Evolutionary conservation across 2,797 vertebrate species (phyloP), one percentile per base, ranked within the genome.

Genomic region (Astyanax mexicanus): DNA sequence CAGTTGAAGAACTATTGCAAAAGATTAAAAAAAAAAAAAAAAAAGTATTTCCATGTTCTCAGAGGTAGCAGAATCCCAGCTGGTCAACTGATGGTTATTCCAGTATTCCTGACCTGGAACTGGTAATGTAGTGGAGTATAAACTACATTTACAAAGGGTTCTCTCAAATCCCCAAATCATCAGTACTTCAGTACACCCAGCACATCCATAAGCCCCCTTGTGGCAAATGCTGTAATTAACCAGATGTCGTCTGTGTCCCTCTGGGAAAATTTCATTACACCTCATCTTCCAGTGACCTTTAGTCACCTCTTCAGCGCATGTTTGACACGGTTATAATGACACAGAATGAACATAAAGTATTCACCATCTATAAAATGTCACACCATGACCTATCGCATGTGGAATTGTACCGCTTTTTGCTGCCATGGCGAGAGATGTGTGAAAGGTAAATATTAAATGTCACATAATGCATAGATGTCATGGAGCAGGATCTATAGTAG

Each of bases 31-130:
- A n/a, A n/a, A n/a, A n/a, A n/a, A n/a, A n/a, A 60, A 29, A 29
- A 0, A n/a, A 25, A 52, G 23, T 0, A 21, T 25, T 49, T 49
- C 5, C 25, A 61, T 51, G 32, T 19, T 42, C 37, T 40, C 21
- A 51, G 19, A 38, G 42, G n/a, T 23, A 65, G 35, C 37, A 9
- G 52, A 42, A 44, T 21, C 47, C 40, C 71, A 49, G 3, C n/a
- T 61, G 25, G 0, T 66, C n/a, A 55, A 13, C 23, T 65, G 49
- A 65, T 54, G 60, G 74, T 3, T 55, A 35, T 65, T 74, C 61
- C 72, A 74, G 3, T 55, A 35, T 65, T 74, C 61, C 72, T 66
- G 49, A n/a, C 35, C 17, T 54, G 45, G 9, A 37, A 60, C 13
- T 60, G 17, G n/a, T n/a, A n/a, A 60, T 13, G 25, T 13, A 13